Conservation (phyloP, 2,113 vertebrate genomes). For the Oreochromis tanganicae region DNA sequence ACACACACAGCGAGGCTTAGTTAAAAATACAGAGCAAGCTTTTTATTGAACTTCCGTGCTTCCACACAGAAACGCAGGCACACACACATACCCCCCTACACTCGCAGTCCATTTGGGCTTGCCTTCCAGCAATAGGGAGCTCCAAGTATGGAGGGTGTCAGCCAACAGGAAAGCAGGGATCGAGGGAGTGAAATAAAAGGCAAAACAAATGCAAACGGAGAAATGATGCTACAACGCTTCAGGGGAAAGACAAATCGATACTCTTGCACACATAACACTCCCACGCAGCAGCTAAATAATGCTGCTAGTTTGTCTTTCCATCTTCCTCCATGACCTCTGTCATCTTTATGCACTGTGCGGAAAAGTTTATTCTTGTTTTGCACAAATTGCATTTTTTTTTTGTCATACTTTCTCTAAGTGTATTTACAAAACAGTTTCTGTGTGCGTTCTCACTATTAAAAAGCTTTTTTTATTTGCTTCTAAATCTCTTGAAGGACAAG, state of each 20-base stretch:
- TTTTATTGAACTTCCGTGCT: conserved; percentile 13
- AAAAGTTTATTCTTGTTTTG: conserved; percentile 19
- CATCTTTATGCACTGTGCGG: conserved; percentile 3
- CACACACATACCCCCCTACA: neutral
- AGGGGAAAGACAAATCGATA: conserved; percentile 58
- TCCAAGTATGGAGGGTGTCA: conserved; percentile 23
- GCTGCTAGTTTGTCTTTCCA: conserved; percentile 25
- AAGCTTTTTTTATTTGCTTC: neutral
- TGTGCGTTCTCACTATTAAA: neutral
- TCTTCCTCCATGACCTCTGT: conserved; percentile 36
- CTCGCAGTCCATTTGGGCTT: neutral
- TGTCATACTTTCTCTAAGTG: neutral
- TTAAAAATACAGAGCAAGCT: conserved; percentile 30
- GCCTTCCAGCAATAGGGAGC: conserved; percentile 22
- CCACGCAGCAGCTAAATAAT: conserved; percentile 50
- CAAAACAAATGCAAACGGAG: conserved; percentile 10
- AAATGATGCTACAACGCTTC: conserved; percentile 21
- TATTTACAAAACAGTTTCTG: neutral
- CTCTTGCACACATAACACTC: conserved; percentile 31
- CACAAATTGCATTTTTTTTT: neutral
- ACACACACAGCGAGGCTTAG: neutral
- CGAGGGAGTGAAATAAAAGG: conserved; percentile 7
- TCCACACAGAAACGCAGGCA: neutral
- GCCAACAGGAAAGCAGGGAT: conserved; percentile 30
- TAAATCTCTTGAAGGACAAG: neutral